Conservation (phyloP, 2,888 invertebrate species). For the Lissocephala sabroskyi region DNA sequence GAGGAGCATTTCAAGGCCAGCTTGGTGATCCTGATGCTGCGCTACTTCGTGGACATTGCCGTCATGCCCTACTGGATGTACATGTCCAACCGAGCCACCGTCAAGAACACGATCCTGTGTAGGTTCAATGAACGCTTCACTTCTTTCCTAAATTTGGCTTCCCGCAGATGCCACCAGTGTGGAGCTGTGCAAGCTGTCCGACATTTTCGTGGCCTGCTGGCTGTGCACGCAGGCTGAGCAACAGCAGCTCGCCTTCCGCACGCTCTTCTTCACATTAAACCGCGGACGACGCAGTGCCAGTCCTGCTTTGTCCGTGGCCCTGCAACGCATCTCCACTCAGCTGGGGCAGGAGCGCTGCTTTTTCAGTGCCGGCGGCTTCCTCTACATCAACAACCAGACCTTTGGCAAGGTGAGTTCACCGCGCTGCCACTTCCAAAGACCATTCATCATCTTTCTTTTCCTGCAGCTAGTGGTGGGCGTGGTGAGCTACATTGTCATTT, state of each 20-base stretch:
- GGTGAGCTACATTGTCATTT: constrained; percentile 54
- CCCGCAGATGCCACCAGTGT: constrained; percentile 34
- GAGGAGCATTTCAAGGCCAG: constrained; percentile 49
- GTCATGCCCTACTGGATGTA: constrained; percentile 53
- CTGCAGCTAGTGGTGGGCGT: constrained; percentile 53
- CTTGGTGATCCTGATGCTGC: constrained; percentile 37
- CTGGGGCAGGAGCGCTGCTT: constrained; percentile 46
- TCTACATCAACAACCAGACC: constrained; percentile 40
- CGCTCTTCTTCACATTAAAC: constrained; percentile 22
- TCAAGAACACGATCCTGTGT: too few relatives aligned
- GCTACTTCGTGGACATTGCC: constrained; percentile 45
- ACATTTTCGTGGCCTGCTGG: constrained; percentile 33
- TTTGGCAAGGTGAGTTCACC: constrained; percentile 47
- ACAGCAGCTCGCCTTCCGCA: constrained; percentile 28
- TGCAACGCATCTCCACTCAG: constrained; percentile 40
- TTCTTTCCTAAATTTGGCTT: too few relatives aligned
- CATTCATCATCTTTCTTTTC: neutral
- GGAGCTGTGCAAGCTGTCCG: constrained; percentile 32
- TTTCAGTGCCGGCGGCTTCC: constrained; percentile 54
- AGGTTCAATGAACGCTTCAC: too few relatives aligned
- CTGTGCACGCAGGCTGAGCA: constrained; percentile 48
- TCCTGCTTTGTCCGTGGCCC: constrained; percentile 27
- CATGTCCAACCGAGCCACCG: neutral
- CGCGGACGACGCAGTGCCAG: constrained; percentile 33
- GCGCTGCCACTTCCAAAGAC: neutral